phyloP scores from a whole-genome alignment of 2,797 vertebrate species.

The Luscinia megarhynchos region DNA sequence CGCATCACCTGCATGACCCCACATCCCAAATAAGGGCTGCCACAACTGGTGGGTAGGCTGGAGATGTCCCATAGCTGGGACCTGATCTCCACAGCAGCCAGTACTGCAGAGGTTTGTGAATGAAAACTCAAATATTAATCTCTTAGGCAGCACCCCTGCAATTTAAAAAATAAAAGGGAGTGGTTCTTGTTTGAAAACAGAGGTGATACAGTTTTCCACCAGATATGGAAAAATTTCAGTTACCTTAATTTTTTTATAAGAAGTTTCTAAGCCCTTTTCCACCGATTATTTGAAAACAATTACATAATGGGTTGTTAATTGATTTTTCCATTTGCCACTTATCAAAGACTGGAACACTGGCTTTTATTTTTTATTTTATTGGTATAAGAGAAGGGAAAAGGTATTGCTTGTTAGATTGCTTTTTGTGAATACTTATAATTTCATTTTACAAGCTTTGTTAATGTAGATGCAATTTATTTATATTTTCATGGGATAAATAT shows the following conservation, averaged over 20 bases:
- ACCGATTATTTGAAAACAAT: not conserved
- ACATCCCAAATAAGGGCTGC: not conserved
- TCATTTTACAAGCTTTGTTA: not conserved
- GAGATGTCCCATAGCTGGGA: not conserved
- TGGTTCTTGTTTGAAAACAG: not conserved
- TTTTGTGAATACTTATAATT: not conserved
- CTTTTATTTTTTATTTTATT: not conserved
- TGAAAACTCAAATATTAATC: not conserved
- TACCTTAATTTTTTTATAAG: not conserved
- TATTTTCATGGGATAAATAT: not conserved
- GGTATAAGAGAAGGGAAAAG: not conserved
- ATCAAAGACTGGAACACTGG: not conserved
- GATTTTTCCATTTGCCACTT: not conserved
- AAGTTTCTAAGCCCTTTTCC: not conserved
- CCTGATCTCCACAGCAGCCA: not conserved
- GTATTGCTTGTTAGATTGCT: not conserved
- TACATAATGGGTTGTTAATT: not conserved
- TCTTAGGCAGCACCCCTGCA: not conserved
- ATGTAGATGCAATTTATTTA: not conserved
- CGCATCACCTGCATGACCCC: not conserved
- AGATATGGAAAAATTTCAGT: not conserved
- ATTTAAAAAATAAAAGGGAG: not conserved
- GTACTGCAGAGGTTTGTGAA: not conserved
- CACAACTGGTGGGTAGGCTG: not conserved
- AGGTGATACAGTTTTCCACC: not conserved